These are phyloP conservation scores for Cephalopterus ornatus DNA, from an alignment of 2,113 vertebrate species.

Conservation along the genomic window DNA sequence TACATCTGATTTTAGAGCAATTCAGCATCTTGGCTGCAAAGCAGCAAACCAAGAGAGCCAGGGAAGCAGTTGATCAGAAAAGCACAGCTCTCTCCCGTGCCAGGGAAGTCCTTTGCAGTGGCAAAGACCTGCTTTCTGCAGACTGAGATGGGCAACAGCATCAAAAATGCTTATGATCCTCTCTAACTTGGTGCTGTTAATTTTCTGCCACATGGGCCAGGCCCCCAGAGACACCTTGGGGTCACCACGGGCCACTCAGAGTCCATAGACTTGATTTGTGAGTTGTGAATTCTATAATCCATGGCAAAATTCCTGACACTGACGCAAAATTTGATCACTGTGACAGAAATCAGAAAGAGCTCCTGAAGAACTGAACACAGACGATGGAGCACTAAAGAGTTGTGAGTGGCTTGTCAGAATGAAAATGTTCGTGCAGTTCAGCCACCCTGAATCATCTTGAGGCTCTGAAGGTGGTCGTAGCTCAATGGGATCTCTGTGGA, in stretches of 20 bases:
- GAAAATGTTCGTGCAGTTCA: neutral
- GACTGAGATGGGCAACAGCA: neutral
- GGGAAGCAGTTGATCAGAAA: neutral
- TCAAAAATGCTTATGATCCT: neutral
- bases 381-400: neutral
- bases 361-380: neutral
- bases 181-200: neutral
- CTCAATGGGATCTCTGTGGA: neutral
- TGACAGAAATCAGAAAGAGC: neutral
- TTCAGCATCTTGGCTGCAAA: neutral
- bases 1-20: neutral
- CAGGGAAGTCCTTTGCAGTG: neutral
- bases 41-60: neutral
- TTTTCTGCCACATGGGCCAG: neutral
- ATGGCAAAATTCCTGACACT: neutral
- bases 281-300: neutral
- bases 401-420: neutral
- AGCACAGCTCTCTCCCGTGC: neutral
- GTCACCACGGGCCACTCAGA: neutral
- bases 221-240: neutral
- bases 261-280: neutral
- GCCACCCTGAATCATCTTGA: neutral
- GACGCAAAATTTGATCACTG: neutral
- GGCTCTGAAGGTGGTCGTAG: neutral
- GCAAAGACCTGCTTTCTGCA: neutral